Conservation (phyloP, 2,797 vertebrate species). For the Enteromius treurensis region DNA sequence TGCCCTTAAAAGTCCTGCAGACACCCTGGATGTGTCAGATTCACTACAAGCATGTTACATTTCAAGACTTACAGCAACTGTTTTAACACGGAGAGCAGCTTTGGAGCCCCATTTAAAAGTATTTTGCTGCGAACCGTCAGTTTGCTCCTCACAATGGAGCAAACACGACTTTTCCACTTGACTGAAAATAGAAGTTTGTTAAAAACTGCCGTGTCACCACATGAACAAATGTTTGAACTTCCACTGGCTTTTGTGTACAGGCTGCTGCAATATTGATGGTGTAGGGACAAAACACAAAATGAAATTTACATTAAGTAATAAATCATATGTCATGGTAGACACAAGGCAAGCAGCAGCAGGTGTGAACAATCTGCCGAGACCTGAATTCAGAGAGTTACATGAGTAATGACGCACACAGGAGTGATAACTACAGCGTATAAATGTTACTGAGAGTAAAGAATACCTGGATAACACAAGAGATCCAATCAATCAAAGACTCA, state of each 20-base stretch:
- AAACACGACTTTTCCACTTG: not conserved
- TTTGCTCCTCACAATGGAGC: not conserved
- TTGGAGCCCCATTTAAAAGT: not conserved
- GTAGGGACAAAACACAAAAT: conserved; percentile 37
- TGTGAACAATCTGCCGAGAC: conserved; percentile 32
- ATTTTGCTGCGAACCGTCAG: not conserved
- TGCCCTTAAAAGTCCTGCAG: not conserved
- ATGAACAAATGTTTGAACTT: conserved; percentile 35
- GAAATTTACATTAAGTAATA: conserved; percentile 53
- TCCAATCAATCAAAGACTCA: conserved; percentile 22
- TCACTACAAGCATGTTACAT: not conserved
- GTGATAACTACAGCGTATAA: conserved; percentile 11
- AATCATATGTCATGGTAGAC: conserved; percentile 45
- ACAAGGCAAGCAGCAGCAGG: conserved; percentile 28
- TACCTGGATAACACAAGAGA: conserved; percentile 6
- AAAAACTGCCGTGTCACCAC: conserved; percentile 28
- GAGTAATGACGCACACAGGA: conserved; percentile 27
- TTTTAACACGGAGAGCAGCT: not conserved
- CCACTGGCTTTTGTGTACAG: conserved; percentile 19
- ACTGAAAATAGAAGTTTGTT: conserved; percentile 5
- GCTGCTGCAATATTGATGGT: conserved; percentile 41
- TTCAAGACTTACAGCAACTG: not conserved
- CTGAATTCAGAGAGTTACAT: conserved; percentile 8
- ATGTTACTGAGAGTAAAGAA: not conserved
- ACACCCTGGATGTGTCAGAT: not conserved